Base-by-base conservation (phyloP, 2,888 invertebrate genomes). In the Mesochorus sp. region DNA sequence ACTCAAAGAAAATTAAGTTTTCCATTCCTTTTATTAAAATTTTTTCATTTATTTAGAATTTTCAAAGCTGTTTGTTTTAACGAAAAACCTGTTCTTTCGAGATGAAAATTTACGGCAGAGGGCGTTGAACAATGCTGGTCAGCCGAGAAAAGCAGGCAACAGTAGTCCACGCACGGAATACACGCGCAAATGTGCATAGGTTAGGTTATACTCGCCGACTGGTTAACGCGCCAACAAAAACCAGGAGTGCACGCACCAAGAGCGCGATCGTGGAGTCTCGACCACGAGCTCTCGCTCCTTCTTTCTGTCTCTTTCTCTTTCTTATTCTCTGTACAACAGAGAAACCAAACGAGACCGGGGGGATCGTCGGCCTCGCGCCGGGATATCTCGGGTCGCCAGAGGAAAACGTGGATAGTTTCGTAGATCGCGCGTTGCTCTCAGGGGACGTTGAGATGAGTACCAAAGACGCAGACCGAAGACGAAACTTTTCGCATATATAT, bases 211-310 rank as follows among this genome's bases (percentile, higher is more conserved):
- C 31, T 12, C 66, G 64, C 19, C 66, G 53, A 71, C 79, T 74
- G 79, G 79, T 79, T 79, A 75, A 75, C 79, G 74, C 70, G 70
- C 70, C 80, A 76, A 83, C 84, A 84, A 84, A 83, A 84, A 84
- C 84, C 81, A 78, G 83, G 80, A 84, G 83, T 81, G 80, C 80
- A 81, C 80, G 78, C 80, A 71, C 75, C 66, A 44, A 42, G 72
- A 67, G 70, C n/a, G n/a, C 57, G 64, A 57, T 66, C 71, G 51
- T 12, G 51, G 66, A 71, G 61, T 70, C 75, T 75, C 53, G 39
- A 61, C 78, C 78, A 47, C 78, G 66, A 73, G 62, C 12, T 44
- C 55, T 19, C 31, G 12, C 67, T 24, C 57, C 21, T 42, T 55
- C 17, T 49, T n/a, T 49, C 49, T 74, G 42, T 64, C 57, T 44